Conservation (phyloP, 2,888 invertebrate genomes). For the Diabrotica balteata region DNA sequence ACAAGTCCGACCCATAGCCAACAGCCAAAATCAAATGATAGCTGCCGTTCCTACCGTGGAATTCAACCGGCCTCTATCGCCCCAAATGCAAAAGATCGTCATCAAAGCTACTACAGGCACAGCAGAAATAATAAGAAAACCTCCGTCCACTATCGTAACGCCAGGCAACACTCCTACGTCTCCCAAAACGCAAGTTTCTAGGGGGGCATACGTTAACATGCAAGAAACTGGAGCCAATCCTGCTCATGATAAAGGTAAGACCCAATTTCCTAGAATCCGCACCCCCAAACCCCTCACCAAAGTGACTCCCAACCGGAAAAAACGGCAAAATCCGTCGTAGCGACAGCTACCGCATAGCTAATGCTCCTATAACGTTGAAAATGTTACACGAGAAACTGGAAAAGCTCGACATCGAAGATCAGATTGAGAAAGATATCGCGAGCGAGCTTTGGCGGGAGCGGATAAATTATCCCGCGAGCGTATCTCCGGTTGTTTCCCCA, state of each 20-base stretch:
- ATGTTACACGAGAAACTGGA: constrained; percentile 58
- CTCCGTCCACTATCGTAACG: constrained; percentile 70
- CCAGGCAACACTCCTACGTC: constrained; percentile 62
- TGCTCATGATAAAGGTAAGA: constrained; percentile 75
- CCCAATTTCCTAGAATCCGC: constrained; percentile 25
- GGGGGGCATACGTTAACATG: constrained; percentile 77
- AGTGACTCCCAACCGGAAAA: constrained; percentile 44
- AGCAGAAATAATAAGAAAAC: constrained; percentile 67
- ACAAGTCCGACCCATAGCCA: constrained; percentile 59
- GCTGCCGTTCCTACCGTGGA: constrained; percentile 43
- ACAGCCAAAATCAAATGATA: constrained; percentile 39
- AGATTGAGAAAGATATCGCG: constrained; percentile 67
- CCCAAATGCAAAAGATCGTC: constrained; percentile 70
- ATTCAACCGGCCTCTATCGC: constrained; percentile 64
- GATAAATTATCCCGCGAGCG: constrained; percentile 74
- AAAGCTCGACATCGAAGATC: constrained; percentile 46
- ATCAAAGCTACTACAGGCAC: constrained; percentile 60
- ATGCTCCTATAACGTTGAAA: constrained; percentile 73
- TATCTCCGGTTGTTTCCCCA: constrained; percentile 65
- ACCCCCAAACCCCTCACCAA: constrained; percentile 43
- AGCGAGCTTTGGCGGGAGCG: constrained; percentile 71
- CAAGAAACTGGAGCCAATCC: constrained; percentile 69
- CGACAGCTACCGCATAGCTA: constrained; percentile 85
- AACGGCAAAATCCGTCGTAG: constrained; percentile 74
- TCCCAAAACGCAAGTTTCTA: constrained; percentile 53